Conservation (phyloP, 2,888 invertebrate genomes). For the Ophion ventricosus region DNA sequence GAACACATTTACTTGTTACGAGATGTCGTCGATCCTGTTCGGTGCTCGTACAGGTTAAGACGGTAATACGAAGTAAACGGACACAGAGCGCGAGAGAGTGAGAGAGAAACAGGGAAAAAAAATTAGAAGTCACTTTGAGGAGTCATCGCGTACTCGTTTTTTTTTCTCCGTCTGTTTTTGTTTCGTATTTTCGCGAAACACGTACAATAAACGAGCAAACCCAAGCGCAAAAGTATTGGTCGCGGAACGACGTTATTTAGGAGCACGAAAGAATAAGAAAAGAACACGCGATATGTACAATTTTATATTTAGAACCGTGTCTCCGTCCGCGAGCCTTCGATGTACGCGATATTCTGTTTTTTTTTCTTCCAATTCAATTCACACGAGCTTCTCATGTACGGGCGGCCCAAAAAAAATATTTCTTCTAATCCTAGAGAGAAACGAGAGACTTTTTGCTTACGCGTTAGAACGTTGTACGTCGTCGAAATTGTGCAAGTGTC, state of each 20-base stretch:
- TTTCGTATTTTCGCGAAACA: conserved; percentile 20
- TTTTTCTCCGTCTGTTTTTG: conserved; percentile 4
- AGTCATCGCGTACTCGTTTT: conserved; percentile 29
- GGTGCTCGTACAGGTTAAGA: too few relatives aligned
- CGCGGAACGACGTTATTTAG: conserved; percentile 66
- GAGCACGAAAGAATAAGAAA: conserved; percentile 46
- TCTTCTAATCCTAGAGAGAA: too few relatives aligned
- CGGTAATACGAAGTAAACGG: not conserved
- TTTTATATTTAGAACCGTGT: conserved; percentile 62
- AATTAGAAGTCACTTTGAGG: conserved; percentile 31
- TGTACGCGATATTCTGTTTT: conserved; percentile 11
- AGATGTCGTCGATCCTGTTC: too few relatives aligned
- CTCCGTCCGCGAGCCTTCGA: conserved; percentile 44
- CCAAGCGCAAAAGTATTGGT: conserved; percentile 54
- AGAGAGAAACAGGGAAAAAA: conserved; percentile 23
- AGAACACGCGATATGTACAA: conserved; percentile 43
- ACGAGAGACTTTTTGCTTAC: conserved; percentile 41
- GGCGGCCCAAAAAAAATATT: not conserved
- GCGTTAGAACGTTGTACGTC: conserved; percentile 55
- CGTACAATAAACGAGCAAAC: conserved; percentile 10
- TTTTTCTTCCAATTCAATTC: conserved; percentile 21
- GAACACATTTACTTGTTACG: not conserved
- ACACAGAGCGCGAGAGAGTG: conserved; percentile 6
- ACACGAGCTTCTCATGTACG: conserved; percentile 1
- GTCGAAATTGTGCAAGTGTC: conserved; percentile 61